Evolutionary conservation across 2,888 invertebrate genomes (phyloP), one percentile per base, ranked within the genome.

Genomic region (Eledona agricola): DNA sequence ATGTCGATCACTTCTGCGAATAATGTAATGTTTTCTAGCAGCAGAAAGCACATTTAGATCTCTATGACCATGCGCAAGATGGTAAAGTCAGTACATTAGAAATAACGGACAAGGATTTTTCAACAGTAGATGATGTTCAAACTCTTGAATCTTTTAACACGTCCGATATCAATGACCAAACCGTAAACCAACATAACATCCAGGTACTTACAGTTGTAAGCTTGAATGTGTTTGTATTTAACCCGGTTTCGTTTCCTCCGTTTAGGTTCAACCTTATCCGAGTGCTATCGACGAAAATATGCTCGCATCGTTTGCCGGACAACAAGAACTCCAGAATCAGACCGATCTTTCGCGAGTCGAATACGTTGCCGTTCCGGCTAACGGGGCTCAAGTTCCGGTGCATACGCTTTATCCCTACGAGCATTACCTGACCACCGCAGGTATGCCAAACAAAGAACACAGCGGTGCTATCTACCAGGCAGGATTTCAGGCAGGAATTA

Each of bases 91-190:
- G 66, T 28, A 69, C 68, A 55, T 50, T 66, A 38, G 67, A 70
- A 55, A 54, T 71, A 37, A 53, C 66, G 12, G 71, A 72, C 15
- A 70, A 73, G 60, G 73, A 73, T 58, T 72, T 72, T 55, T 62
- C 72, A 3, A 61, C 70, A 15, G 73, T 74, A 28, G 77, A 77
- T 55, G 77, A 77, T 60, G 73, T 75, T 17, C 73, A 75, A 60
- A 71, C 73, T 11, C 60, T 81, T 46, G 80, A 81, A 59, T 75
- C 79, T n/a, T 79, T 81, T 57, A 79, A 74, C 62, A 74, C 80
- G 32, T 79, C 78, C 46, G 81, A 81, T 63, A 74, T 78, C 38
- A 73, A 77, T 31, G 77, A 78, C 61, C 71, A 71, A 56, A 77
- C 79, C 76, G 72, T 76, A 51, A 58, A 64, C 38, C 69, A 72